These are phyloP conservation scores for human (Homo sapiens) DNA, from an alignment of 2,113 vertebrate species.

Conservation along the genomic window DNA sequence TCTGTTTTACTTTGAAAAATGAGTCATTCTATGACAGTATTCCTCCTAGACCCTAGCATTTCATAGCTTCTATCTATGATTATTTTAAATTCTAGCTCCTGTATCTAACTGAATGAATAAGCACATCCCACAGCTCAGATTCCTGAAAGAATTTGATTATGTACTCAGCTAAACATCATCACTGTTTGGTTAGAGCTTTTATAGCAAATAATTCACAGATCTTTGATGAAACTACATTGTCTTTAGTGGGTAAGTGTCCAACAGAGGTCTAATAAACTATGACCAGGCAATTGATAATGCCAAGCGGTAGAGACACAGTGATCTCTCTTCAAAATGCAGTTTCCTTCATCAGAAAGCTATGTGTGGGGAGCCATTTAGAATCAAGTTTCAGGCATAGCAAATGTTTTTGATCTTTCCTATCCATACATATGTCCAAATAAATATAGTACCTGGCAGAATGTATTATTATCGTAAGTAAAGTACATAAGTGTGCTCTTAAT, in stretches of 20 bases:
- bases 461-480: background rate
- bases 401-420: background rate
- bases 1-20: background rate
- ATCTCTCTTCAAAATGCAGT: background rate
- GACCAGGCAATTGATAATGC: background rate
- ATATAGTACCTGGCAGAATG: background rate
- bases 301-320: background rate
- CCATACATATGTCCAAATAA: background rate
- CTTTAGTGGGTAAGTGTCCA: background rate
- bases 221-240: background rate
- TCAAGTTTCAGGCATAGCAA: background rate
- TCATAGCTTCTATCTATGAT: background rate
- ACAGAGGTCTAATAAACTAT: background rate
- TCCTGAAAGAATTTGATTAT: slow-evolving; percentile 22
- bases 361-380: background rate
- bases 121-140: background rate
- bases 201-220: background rate
- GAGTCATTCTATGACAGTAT: background rate
- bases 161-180: background rate
- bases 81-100: background rate
- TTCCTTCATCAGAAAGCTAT: background rate
- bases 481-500: background rate
- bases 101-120: background rate
- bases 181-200: slow-evolving; percentile 6
- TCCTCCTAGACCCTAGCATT: background rate